A percentile compares a stretch with the other conserved stretches of the same genome.
These are phyloP conservation scores for Cynoglossus semilaevis DNA, from an alignment of 2,113 vertebrate genomes.

Conservation along the genomic window DNA sequence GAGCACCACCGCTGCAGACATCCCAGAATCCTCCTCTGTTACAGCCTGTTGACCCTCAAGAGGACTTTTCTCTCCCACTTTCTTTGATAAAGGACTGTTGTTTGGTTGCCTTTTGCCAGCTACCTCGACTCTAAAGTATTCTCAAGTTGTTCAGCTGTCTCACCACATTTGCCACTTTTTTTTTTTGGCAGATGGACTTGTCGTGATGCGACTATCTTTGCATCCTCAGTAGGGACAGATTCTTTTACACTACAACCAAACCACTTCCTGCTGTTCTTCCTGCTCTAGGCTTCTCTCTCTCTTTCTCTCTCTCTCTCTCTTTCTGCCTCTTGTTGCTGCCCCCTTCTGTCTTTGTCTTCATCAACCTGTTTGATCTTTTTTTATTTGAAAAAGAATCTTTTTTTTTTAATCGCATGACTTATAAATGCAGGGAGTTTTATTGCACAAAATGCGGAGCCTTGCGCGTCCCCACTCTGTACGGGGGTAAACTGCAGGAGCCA, in stretches of 20 bases:
- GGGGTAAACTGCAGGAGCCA: slow-evolving; percentile 75
- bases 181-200: slow-evolving; percentile 48
- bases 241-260: slow-evolving; percentile 71
- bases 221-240: slow-evolving; percentile 63
- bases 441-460: slow-evolving; percentile 79
- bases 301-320: slow-evolving; percentile 18
- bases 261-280: slow-evolving; percentile 45
- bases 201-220: slow-evolving; percentile 45
- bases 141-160: slow-evolving; percentile 66
- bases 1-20: neutral
- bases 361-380: slow-evolving; percentile 46
- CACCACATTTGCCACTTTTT: slow-evolving; percentile 39
- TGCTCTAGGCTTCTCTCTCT: slow-evolving; percentile 18
- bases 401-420: slow-evolving; percentile 65
- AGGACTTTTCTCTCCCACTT: slow-evolving; percentile 21
- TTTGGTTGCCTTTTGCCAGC: slow-evolving; percentile 81
- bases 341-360: slow-evolving; percentile 4
- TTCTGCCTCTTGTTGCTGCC: neutral
- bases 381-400: slow-evolving; percentile 58
- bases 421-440: slow-evolving; percentile 82
- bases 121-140: slow-evolving; percentile 93
- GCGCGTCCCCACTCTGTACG: slow-evolving; percentile 72
- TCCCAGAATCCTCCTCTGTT: slow-evolving; percentile 7
- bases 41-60: slow-evolving; percentile 38
- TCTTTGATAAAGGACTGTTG: slow-evolving; percentile 43